phyloP scores from a whole-genome alignment of 2,888 invertebrate genomes.

The Endotricha flammealis region DNA sequence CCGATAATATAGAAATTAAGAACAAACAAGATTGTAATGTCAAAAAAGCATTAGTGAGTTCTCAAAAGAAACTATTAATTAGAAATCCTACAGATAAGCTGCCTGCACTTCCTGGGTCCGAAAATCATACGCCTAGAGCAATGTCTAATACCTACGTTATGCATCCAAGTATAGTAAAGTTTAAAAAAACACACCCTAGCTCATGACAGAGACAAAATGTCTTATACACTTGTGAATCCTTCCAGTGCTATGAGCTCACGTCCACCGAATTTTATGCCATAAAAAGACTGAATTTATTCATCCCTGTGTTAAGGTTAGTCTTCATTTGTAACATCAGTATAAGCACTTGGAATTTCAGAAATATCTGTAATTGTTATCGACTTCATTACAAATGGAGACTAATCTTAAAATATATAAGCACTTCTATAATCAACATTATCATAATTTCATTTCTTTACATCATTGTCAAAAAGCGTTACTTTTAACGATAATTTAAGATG shows the following conservation, averaged over 20 bases:
- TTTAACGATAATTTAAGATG: conserved; percentile 1
- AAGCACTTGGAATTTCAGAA: too few relatives aligned
- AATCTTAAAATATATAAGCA: conserved; percentile 1
- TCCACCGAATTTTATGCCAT: conserved; percentile 50
- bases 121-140: conserved; percentile 76
- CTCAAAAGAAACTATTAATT: conserved; percentile 67
- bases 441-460: conserved; percentile 1
- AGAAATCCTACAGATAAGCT: conserved; percentile 88
- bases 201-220: conserved; percentile 49
- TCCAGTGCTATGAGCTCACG: conserved; percentile 69
- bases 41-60: conserved; percentile 83
- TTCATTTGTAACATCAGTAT: conserved; percentile 6
- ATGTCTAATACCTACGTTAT: conserved; percentile 85
- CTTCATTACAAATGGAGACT: conserved; percentile 6
- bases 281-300: conserved; percentile 55
- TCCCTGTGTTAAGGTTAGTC: neutral
- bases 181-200: conserved; percentile 64
- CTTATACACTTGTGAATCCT: conserved; percentile 61
- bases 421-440: conserved; percentile 1
- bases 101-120: conserved; percentile 80
- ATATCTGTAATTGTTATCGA: neutral
- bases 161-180: conserved; percentile 66
- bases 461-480: conserved; percentile 2
- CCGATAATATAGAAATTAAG: conserved; percentile 67
- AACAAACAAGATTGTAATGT: conserved; percentile 70